These are phyloP conservation scores for Rhinopithecus roxellana DNA, from an alignment of 2,113 vertebrate genomes.

Conservation along the genomic window DNA sequence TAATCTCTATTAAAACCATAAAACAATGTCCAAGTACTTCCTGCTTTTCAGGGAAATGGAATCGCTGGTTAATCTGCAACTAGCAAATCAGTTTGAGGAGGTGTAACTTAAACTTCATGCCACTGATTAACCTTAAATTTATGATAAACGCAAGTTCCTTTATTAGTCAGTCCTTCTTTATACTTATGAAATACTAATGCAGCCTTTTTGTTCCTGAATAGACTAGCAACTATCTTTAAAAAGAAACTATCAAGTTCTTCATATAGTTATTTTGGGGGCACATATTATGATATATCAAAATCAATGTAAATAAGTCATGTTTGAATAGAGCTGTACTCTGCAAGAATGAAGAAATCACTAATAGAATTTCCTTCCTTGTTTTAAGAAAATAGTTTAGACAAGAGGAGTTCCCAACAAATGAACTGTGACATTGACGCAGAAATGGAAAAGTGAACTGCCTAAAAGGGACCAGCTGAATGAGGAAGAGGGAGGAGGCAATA, in stretches of 20 bases:
- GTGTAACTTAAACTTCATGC: background rate
- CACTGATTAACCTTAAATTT: conserved; percentile 43
- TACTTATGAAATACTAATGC: background rate
- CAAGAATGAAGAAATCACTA: background rate
- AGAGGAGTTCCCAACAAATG: background rate
- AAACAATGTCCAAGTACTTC: conserved; percentile 42
- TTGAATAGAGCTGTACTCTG: background rate
- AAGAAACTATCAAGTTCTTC: background rate
- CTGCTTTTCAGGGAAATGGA: conserved; percentile 41
- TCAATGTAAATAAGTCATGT: background rate
- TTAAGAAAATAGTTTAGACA: background rate
- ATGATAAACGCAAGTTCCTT: conserved; percentile 18
- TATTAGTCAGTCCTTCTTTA: background rate
- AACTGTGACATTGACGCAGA: background rate
- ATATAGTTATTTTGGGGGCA: background rate
- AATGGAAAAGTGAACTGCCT: background rate
- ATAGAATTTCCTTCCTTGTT: background rate
- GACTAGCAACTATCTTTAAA: conserved; percentile 13
- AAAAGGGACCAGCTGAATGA: background rate
- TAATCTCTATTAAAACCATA: conserved; percentile 30
- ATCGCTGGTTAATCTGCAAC: conserved; percentile 63
- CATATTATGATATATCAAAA: background rate
- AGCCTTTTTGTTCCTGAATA: background rate
- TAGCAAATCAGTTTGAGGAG: conserved; percentile 13
- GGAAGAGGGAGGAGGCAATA: background rate